A percentile compares a stretch with the other conserved stretches of the same genome.
Conservation (phyloP, 2,888 invertebrate genomes). For the Pemphredon lugubris region DNA sequence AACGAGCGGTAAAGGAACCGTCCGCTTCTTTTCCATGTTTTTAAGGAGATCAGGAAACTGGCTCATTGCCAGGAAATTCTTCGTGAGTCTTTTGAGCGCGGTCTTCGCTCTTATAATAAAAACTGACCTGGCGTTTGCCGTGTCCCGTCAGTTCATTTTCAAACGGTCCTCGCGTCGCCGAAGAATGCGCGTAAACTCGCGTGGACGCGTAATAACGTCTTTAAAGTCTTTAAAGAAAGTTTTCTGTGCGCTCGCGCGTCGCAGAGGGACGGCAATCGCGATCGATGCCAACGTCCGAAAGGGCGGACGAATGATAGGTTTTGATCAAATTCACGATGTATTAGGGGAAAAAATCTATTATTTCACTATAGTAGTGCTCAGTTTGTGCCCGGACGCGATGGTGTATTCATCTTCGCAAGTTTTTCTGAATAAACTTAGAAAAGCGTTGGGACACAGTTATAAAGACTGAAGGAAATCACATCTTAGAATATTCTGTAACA, state of each 20-base stretch:
- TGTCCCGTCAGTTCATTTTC: constrained; percentile 24
- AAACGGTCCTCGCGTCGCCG: constrained; percentile 20
- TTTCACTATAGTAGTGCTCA: no score
- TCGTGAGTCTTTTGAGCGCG: no score
- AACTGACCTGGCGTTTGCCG: constrained; percentile 23
- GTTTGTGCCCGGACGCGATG: no score
- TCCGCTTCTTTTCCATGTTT: constrained; percentile 4
- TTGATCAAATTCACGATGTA: no score
- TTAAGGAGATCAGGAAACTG: constrained; percentile 12
- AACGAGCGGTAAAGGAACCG: background rate
- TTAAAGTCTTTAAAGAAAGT: constrained; percentile 29
- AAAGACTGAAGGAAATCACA: no score
- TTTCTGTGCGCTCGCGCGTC: constrained; percentile 14
- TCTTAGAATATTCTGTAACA: no score
- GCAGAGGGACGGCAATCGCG: background rate
- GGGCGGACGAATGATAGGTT: background rate
- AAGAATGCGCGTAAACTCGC: constrained; percentile 24
- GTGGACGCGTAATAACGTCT: constrained; percentile 13
- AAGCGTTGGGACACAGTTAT: no score
- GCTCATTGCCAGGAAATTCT: constrained; percentile 14
- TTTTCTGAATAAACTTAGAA: no score
- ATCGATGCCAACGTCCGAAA: background rate
- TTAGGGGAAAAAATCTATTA: no score
- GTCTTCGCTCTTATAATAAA: constrained; percentile 5
- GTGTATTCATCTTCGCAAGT: no score